Evolutionary conservation across 2,797 vertebrate species (phyloP), one percentile per base, ranked within the genome.

Genomic region (Eupleurogrammus muticus): DNA sequence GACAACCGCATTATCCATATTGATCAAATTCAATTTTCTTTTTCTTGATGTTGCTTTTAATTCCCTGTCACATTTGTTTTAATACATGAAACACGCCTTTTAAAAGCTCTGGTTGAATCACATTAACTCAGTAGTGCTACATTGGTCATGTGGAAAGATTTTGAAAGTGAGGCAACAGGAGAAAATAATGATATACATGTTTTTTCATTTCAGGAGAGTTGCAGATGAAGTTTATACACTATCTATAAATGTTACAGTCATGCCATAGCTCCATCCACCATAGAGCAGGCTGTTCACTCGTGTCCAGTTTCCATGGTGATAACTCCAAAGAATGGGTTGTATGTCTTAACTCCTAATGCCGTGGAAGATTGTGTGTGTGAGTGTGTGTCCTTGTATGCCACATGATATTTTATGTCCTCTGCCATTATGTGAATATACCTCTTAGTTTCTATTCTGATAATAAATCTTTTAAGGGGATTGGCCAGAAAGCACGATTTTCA

Each of bases 221-320:
- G 69, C 23, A 49, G 73, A 69, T 72, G 44, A 67, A 52, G 69
- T 84, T 81, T 66, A 59, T 57, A 47, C 52, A 23, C 19, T 62
- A 35, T 69, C 23, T 75, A 65, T 68, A 64, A 74, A 87, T 90
- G 83, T 87, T 79, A 76, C 60, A 66, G 80, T 70, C 19, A 54
- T 79, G 65, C 83, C 81, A 61, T 55, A 36, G 76, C 79, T 89
- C 75, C 71, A 81, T 87, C 77, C 75, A 77, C 74, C 65, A 60
- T 49, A 74, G 66, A 47, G 76, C 79, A 86, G 76, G 77, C 82
- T 89, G 87, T 82, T 86, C 89, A 79, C 84, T 91, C 74, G 80
- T 82, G 83, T 92, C 85, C 90, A 90, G 94, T 95, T 94, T 92
- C 94, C 93, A 95, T 95, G 92, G 94, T 91, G 90, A 95, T 92